Evolutionary conservation across 2,113 vertebrate genomes (phyloP).

Genomic region (Thymallus thymallus): DNA sequence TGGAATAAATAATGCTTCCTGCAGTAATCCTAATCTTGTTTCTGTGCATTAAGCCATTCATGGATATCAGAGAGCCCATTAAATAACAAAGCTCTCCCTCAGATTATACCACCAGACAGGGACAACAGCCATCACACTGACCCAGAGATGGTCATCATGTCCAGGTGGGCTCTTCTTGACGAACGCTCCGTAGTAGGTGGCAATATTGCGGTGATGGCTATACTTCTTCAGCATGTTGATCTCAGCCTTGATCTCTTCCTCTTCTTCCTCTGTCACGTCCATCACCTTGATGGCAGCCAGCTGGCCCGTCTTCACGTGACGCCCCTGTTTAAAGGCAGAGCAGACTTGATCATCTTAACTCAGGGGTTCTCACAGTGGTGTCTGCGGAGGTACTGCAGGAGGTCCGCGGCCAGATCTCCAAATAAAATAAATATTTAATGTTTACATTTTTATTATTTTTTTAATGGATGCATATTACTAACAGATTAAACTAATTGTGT

Average conservation of each 20-base stretch:
- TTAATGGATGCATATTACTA: too few species aligned
- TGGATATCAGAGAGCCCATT: too few species aligned
- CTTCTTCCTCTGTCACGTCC: constrained; percentile 93
- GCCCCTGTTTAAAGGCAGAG: constrained; percentile 70
- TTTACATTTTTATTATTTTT: too few species aligned
- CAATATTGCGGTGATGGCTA: constrained; percentile 92
- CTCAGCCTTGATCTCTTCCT: constrained; percentile 93
- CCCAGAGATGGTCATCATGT: constrained; percentile 93
- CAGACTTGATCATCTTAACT: background rate
- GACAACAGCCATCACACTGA: constrained; percentile 51
- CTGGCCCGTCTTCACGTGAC: constrained; percentile 91
- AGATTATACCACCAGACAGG: background rate
- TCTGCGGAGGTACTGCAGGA: too few species aligned
- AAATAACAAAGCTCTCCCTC: background rate
- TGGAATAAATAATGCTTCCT: too few species aligned
- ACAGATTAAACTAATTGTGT: too few species aligned
- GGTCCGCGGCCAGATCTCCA: too few species aligned
- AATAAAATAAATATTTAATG: too few species aligned
- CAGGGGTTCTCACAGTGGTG: too few species aligned
- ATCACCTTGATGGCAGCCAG: constrained; percentile 94
- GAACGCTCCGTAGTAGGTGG: constrained; percentile 92
- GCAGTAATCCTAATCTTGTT: too few species aligned
- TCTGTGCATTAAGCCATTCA: too few species aligned
- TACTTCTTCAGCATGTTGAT: constrained; percentile 97
- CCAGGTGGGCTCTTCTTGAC: constrained; percentile 92